Evolutionary conservation across 2,888 invertebrate species (phyloP), one percentile per base, ranked within the genome.

Genomic region (Reticulitermes lucifugus): DNA sequence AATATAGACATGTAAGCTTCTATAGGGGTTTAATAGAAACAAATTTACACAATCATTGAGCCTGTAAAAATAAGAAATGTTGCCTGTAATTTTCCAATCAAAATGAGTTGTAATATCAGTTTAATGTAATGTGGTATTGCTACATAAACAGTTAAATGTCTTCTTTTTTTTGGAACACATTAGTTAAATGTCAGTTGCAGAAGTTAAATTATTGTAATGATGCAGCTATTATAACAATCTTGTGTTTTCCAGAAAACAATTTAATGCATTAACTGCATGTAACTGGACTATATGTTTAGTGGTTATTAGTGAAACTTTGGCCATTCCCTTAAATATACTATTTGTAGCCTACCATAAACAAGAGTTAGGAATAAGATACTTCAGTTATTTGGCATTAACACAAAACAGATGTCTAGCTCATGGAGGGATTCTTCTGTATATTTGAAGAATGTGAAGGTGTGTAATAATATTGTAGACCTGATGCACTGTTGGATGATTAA

Each of bases 291-390:
- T 25, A 65, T 65, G n/a, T 9, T 65, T 65, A n/a, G 14, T 65
- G 65, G 25, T 65, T 65, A 65, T 65, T 65, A 65, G 65, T 65
- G 65, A 65, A 65, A 65, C 65, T 65, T 65, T 25, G 25, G 65
- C 65, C 65, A 65, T 65, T 25, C 65, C 65, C 65, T 65, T 65
- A 65, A 65, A 65, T 65, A 25, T 65, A 25, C 25, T 65, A n/a
- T 65, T 65, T 65, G 65, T 65, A 65, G n/a, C n/a, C 65, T 65
- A 25, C n/a, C 65, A 65, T 65, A 65, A 65, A n/a, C n/a, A 65
- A 65, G 65, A 25, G 1, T 25, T 65, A 12, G 12, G 12, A 60
- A 18, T 60, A 60, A 25, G n/a, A n/a, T 65, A 65, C 65, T 65
- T 65, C 9, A 65, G 14, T 65, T 25, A 65, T n/a, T 10, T 3